A percentile compares a stretch with the other conserved stretches of the same genome.
phyloP scores from a whole-genome alignment of 2,113 vertebrate genomes.

The Zapornia atra region DNA sequence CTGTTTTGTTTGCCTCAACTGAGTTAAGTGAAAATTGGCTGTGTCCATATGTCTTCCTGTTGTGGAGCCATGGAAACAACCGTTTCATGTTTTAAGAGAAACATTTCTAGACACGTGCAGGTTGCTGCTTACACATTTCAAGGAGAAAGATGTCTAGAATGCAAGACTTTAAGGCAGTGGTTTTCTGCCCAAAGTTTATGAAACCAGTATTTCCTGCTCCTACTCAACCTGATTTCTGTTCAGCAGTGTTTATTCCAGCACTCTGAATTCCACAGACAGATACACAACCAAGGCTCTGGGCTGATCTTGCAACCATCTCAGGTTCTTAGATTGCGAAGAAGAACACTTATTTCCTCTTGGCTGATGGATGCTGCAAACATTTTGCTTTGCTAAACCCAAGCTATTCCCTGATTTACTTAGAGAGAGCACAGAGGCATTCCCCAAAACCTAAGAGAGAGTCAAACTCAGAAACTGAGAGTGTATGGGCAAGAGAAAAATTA shows the following conservation, averaged over 20 bases:
- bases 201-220: background rate
- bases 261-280: background rate
- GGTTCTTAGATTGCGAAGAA: background rate
- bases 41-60: background rate
- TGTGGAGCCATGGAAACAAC: background rate
- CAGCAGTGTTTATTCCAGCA: background rate
- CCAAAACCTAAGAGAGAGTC: background rate
- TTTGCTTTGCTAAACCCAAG: background rate
- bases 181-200: background rate
- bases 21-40: conserved; percentile 20
- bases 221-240: background rate
- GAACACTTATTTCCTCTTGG: background rate
- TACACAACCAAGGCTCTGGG: background rate
- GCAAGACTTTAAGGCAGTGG: background rate
- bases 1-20: conserved; percentile 7
- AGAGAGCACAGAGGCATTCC: background rate
- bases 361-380: background rate
- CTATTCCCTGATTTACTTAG: background rate
- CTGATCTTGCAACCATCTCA: background rate
- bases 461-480: background rate
- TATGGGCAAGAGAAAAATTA: conserved; percentile 9
- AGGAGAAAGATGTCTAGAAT: background rate
- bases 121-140: background rate
- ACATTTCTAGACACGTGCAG: background rate
- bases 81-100: background rate